Evolutionary conservation across 2,797 vertebrate genomes (phyloP).

Genomic region (Lutjanus argentimaculatus): DNA sequence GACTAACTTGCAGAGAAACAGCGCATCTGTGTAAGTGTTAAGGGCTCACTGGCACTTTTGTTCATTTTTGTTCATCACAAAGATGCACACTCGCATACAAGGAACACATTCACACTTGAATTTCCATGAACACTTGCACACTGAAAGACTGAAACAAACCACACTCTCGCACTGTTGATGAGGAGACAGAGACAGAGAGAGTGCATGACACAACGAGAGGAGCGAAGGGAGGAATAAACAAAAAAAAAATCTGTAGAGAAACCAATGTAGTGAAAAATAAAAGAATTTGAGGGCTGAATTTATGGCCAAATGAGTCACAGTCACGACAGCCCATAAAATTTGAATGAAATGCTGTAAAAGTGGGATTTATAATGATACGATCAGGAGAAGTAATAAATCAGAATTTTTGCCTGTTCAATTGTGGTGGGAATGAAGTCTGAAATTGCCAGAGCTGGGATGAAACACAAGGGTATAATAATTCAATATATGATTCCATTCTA

Average conservation of each 20-base stretch:
- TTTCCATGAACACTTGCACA: background rate
- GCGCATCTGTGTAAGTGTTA: constrained; percentile 29
- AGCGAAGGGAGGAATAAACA: constrained; percentile 23
- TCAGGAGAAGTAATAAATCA: constrained; percentile 61
- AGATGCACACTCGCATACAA: background rate
- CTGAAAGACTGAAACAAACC: constrained; percentile 7
- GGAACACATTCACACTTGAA: background rate
- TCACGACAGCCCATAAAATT: constrained; percentile 58
- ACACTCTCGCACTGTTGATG: constrained; percentile 12
- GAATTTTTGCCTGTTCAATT: constrained; percentile 56
- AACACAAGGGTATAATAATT: constrained; percentile 63
- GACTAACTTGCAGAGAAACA: constrained; percentile 14
- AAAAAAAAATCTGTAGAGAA: constrained; percentile 23
- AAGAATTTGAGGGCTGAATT: constrained; percentile 49
- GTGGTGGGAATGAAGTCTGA: constrained; percentile 57
- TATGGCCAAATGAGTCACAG: constrained; percentile 62
- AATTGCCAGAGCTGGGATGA: constrained; percentile 57
- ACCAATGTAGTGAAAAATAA: constrained; percentile 46
- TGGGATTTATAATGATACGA: constrained; percentile 68
- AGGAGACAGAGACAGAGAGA: constrained; percentile 4
- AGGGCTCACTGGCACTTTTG: constrained; percentile 18
- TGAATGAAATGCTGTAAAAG: constrained; percentile 63
- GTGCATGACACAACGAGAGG: constrained; percentile 3
- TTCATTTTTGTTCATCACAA: constrained; percentile 37
- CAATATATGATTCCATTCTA: constrained; percentile 51